phyloP scores from a whole-genome alignment of 2,888 invertebrate genomes.

The Catocala fraxini region DNA sequence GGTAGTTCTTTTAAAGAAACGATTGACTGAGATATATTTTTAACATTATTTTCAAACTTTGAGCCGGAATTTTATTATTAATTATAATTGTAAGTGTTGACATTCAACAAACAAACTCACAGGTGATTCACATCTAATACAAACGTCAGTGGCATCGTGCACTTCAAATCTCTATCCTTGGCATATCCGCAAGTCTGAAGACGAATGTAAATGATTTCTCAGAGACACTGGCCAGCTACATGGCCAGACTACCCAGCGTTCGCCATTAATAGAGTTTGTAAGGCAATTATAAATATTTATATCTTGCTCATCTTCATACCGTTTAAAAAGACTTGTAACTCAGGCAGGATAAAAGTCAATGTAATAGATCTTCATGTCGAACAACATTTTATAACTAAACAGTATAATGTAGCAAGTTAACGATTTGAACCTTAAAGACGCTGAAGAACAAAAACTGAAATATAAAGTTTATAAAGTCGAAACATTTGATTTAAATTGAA shows the following conservation, averaged over 20 bases:
- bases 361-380: slow-evolving; percentile 31
- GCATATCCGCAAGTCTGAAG: slow-evolving; percentile 29
- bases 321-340: not conserved
- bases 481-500: too few relatives aligned
- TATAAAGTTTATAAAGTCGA: too few relatives aligned
- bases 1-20: too few relatives aligned
- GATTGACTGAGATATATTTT: too few relatives aligned
- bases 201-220: slow-evolving; percentile 45
- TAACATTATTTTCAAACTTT: too few relatives aligned
- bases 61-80: too few relatives aligned
- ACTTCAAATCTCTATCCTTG: slow-evolving; percentile 23
- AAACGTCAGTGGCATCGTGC: slow-evolving; percentile 10
- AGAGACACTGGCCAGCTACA: slow-evolving; percentile 1
- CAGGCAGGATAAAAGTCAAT: not conserved
- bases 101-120: slow-evolving; percentile 2
- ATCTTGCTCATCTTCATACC: slow-evolving; percentile 5
- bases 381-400: too few relatives aligned
- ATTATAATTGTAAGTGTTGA: not conserved
- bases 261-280: slow-evolving; percentile 33
- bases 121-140: not conserved
- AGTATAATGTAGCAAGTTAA: too few relatives aligned
- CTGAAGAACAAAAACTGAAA: too few relatives aligned
- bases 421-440: too few relatives aligned
- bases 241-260: not conserved
- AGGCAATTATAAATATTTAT: slow-evolving; percentile 38